Conservation (phyloP, 2,113 vertebrate species). For the Atractosteus spatula region DNA sequence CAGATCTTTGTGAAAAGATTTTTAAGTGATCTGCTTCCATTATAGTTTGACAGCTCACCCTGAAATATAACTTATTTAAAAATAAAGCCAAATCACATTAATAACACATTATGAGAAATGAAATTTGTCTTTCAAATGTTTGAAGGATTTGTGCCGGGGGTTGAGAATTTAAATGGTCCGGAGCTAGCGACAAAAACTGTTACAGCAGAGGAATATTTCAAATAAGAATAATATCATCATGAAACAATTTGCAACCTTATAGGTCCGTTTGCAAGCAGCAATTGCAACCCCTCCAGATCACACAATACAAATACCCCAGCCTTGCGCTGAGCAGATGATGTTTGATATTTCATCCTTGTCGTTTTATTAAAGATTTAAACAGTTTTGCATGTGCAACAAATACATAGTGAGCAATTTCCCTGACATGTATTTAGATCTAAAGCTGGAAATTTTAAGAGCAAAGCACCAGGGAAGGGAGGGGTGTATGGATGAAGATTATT, state of each 20-base stretch:
- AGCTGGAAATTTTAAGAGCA: constrained; percentile 30
- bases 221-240: constrained; percentile 51
- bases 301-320: constrained; percentile 50
- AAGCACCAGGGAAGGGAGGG: constrained; percentile 15
- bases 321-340: constrained; percentile 46
- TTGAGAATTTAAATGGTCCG: constrained; percentile 46
- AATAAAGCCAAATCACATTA: constrained; percentile 45
- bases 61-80: constrained; percentile 48
- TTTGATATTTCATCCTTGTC: constrained; percentile 66
- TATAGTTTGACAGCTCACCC: constrained; percentile 30
- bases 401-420: constrained; percentile 54
- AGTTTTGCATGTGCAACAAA: constrained; percentile 62
- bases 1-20: constrained; percentile 26
- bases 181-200: constrained; percentile 30
- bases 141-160: constrained; percentile 48
- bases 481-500: constrained; percentile 31
- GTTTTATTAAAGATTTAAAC: constrained; percentile 70
- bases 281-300: constrained; percentile 46
- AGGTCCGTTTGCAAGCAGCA: constrained; percentile 24
- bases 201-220: constrained; percentile 51
- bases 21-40: constrained; percentile 41
- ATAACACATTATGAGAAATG: constrained; percentile 51
- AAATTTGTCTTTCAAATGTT: constrained; percentile 48
- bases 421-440: constrained; percentile 48
- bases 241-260: constrained; percentile 56